Conservation (phyloP, 2,113 vertebrate genomes). For the Ceyx melanurus region DNA sequence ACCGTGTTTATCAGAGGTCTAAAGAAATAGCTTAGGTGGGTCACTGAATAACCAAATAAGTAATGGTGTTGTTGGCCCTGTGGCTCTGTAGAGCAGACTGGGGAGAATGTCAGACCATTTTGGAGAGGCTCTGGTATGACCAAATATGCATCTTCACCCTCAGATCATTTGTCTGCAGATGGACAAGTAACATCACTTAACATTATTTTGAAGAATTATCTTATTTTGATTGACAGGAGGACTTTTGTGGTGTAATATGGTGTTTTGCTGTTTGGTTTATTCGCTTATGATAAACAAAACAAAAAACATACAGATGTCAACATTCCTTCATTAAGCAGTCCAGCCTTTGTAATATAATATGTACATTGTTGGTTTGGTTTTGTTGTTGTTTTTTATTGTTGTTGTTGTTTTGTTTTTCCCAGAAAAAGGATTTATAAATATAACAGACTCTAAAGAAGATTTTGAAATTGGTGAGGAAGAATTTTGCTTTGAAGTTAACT, state of each 20-base stretch:
- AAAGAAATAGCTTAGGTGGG: neutral
- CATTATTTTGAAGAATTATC: neutral
- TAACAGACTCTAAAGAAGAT: constrained; percentile 69
- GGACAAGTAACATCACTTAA: neutral
- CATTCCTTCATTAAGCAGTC: neutral
- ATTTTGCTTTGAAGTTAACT: constrained; percentile 81
- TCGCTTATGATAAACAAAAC: neutral
- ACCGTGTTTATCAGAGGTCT: neutral
- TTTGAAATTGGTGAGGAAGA: constrained; percentile 70
- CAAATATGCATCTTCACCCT: neutral
- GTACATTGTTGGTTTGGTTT: neutral
- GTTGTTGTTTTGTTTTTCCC: neutral
- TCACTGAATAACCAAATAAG: neutral
- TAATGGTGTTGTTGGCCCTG: neutral
- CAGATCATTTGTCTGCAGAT: neutral
- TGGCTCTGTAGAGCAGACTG: neutral
- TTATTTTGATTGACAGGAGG: neutral
- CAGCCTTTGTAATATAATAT: neutral
- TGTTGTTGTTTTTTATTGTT: neutral
- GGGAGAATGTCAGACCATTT: neutral
- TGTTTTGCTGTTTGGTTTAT: neutral
- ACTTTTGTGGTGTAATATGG: neutral
- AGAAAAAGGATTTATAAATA: constrained; percentile 85
- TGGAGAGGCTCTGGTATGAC: neutral
- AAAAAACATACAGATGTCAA: neutral